Conservation (phyloP, 2,797 vertebrate genomes). For the Oryzias sinensis region DNA sequence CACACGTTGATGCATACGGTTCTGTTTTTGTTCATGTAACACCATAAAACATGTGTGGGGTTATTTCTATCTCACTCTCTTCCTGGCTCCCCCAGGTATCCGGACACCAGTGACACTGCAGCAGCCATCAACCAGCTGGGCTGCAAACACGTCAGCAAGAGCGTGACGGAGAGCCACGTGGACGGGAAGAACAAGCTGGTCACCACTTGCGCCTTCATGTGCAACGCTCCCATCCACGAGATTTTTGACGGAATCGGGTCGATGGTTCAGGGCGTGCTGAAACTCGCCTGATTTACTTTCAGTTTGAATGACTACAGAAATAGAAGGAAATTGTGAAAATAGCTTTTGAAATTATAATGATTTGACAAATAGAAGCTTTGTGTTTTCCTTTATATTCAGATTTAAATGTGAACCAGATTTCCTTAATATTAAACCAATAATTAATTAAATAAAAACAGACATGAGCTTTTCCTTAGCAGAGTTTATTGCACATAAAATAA, state of each 20-base stretch:
- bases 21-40: too few relatives aligned
- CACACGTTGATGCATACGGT: too few relatives aligned
- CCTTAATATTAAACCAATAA: constrained; percentile 5
- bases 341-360: too few relatives aligned
- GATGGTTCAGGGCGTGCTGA: constrained; percentile 83
- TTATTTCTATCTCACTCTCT: not conserved
- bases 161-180: constrained; percentile 79
- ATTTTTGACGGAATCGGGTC: constrained; percentile 79
- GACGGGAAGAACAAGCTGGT: constrained; percentile 80
- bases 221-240: constrained; percentile 78
- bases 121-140: constrained; percentile 76
- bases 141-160: constrained; percentile 79
- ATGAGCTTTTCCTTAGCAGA: not conserved
- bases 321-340: not conserved
- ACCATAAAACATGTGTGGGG: too few relatives aligned
- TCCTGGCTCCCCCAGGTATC: constrained; percentile 67
- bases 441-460: not conserved
- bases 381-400: not conserved
- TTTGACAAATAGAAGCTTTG: too few relatives aligned
- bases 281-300: constrained; percentile 71
- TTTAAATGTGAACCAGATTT: not conserved
- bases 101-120: constrained; percentile 74
- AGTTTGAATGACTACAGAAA: not conserved
- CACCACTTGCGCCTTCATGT: constrained; percentile 82
- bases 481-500: constrained; percentile 34